These are phyloP conservation scores for Cottoperca gobio DNA, from an alignment of 2,797 vertebrate species.

Conservation along the genomic window DNA sequence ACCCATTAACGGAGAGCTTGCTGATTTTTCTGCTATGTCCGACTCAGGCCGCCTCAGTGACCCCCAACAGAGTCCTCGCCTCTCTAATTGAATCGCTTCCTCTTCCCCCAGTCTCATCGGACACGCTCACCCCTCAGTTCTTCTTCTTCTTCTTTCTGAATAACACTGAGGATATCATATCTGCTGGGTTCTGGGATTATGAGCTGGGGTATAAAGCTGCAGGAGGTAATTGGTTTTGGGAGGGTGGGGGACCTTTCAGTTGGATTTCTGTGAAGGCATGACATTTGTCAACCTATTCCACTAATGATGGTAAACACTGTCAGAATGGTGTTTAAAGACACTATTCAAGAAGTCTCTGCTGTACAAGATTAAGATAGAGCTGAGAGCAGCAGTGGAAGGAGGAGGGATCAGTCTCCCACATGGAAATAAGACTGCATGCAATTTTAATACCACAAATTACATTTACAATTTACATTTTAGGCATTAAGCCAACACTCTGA, in stretches of 20 bases:
- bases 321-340: conserved; percentile 31
- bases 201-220: conserved; percentile 51
- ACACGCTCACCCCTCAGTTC: conserved; percentile 26
- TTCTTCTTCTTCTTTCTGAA: conserved; percentile 43
- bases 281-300: conserved; percentile 51
- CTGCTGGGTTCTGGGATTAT: conserved; percentile 57
- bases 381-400: conserved; percentile 3
- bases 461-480: conserved; percentile 43
- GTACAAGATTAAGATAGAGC: conserved; percentile 39
- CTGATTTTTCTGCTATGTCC: conserved; percentile 58
- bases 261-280: conserved; percentile 29
- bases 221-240: conserved; percentile 66
- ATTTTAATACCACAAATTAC: conserved; percentile 53
- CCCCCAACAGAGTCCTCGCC: conserved; percentile 47
- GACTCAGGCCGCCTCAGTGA: conserved; percentile 39
- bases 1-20: conserved; percentile 53
- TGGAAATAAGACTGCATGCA: conserved; percentile 33
- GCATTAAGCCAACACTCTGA: not conserved
- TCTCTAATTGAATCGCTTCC: conserved; percentile 62
- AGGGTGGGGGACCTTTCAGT: conserved; percentile 14
- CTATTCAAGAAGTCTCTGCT: conserved; percentile 17
- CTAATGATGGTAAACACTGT: conserved; percentile 51
- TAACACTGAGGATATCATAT: conserved; percentile 52
- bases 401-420: conserved; percentile 15
- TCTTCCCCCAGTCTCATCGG: conserved; percentile 41